Evolutionary conservation across 23 tunicate species (phyloP), one percentile per base, ranked within the genome.

Genomic region (Halocynthia roretzi): DNA sequence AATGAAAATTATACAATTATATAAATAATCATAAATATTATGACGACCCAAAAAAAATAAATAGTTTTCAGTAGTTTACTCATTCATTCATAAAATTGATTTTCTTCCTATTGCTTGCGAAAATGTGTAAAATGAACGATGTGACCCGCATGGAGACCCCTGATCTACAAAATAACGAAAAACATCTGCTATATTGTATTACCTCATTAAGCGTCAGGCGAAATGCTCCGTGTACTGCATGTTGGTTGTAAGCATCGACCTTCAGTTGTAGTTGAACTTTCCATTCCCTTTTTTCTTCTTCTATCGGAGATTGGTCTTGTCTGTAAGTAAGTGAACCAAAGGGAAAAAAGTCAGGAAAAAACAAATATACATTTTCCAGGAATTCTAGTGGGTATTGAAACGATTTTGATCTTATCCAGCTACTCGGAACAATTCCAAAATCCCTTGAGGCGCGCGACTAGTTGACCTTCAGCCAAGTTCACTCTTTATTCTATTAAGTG

Each of bases 161-260:
- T 31, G 44, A 31, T 31, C 44, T 31, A 31, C 44, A 31, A 31
- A 31, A 31, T 31, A 31, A 31, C 44, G 44, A 31, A 31, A 31
- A 31, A 31, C 44, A 31, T 4, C 1, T 31, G 44, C 44, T 31
- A 0, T 31, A 31, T 4, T 54, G 17, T 7, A 6, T 70, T 71
- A 85, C 89, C 78, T 78, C 82, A 15, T 58, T 12, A 6, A 85
- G 61, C 50, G 80, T 78, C 7, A 85, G 80, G 6, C 75, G 61
- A 40, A 85, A 78, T 20, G 89, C 83, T 48, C 89, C 89, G 8
- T 72, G 53, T 71, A 78, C 54, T 50, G 79, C 71, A 31, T 83
- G 51, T 56, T 71, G 21, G 80, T 85, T 85, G 31, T 62, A 85
- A 9, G 68, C 66, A 8, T 85, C 81, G 2, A 85, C 63, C 55